Percentiles rank a stretch among this genome's conserved stretches.
Evolutionary conservation across 2,113 vertebrate species (phyloP).

Genomic region (Geococcyx californianus): DNA sequence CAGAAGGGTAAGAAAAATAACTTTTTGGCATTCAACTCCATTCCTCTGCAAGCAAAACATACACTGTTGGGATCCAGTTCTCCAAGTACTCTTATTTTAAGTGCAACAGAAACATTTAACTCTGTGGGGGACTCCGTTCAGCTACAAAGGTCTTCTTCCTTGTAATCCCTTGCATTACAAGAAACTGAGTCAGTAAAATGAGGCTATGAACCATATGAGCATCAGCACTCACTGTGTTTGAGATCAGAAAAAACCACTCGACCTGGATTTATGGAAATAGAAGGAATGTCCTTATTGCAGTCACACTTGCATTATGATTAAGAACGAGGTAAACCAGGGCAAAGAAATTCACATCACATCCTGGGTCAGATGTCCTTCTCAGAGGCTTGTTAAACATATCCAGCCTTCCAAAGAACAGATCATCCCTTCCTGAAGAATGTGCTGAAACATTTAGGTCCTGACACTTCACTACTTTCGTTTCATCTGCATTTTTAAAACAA

Average conservation of each 20-base stretch:
- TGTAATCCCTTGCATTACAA: not conserved
- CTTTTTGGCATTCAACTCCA: not conserved
- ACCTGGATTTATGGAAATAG: not conserved
- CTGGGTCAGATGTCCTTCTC: not conserved
- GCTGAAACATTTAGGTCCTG: not conserved
- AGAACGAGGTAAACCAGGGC: not conserved
- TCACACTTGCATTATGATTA: not conserved
- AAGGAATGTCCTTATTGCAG: not conserved
- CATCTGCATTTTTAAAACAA: not conserved
- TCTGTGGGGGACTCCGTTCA: not conserved
- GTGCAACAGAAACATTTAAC: not conserved
- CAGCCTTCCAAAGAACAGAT: not conserved
- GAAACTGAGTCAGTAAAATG: not conserved
- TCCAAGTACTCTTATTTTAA: not conserved
- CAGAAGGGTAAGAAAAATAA: not conserved
- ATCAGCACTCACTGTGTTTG: not conserved
- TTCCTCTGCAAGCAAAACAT: not conserved
- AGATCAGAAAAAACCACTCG: not conserved
- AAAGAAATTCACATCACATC: not conserved
- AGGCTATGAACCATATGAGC: rapidly evolving
- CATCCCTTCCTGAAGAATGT: not conserved
- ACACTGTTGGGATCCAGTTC: not conserved
- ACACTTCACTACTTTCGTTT: not conserved
- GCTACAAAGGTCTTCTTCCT: not conserved
- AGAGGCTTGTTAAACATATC: not conserved